Evolutionary conservation across 2,888 invertebrate genomes (phyloP).

Genomic region (Tinea semifulvella): DNA sequence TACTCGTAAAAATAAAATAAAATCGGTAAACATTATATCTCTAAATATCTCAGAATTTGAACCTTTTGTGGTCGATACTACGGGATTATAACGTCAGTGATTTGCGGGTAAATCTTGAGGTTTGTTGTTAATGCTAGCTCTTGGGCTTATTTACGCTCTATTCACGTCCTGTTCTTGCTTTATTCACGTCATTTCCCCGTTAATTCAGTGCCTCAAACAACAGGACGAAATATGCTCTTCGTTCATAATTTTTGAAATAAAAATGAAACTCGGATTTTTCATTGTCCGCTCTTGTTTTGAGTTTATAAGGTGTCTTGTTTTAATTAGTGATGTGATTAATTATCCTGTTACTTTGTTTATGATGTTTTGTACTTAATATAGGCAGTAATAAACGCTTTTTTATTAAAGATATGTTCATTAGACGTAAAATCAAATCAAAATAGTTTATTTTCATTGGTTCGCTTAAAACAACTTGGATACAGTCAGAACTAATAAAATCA

Average conservation of each 20-base stretch:
- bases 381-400: too few species aligned
- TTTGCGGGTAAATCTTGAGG: slow-evolving; percentile 17
- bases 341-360: neutral
- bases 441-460: too few species aligned
- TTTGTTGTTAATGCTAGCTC: slow-evolving; percentile 47
- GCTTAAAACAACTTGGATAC: too few species aligned
- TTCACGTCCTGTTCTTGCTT: slow-evolving; percentile 51
- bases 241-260: slow-evolving; percentile 1
- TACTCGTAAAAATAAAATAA: too few species aligned
- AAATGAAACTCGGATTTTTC: slow-evolving; percentile 9
- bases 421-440: too few species aligned
- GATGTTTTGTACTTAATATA: neutral
- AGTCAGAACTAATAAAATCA: too few species aligned
- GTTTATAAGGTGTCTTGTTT: slow-evolving; percentile 8
- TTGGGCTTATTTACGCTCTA: slow-evolving; percentile 48
- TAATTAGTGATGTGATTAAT: slow-evolving; percentile 1
- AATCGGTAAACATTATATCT: too few species aligned
- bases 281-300: slow-evolving; percentile 3
- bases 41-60: too few species aligned
- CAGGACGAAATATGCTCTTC: slow-evolving; percentile 2
- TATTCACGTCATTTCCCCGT: slow-evolving; percentile 47
- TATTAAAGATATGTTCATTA: too few species aligned
- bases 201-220: slow-evolving; percentile 34
- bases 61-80: slow-evolving; percentile 1
- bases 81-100: slow-evolving; percentile 9